Evolutionary conservation across 2,113 vertebrate genomes (phyloP), one percentile per base, ranked within the genome.

Genomic region (Paradoxurus hermaphroditus): DNA sequence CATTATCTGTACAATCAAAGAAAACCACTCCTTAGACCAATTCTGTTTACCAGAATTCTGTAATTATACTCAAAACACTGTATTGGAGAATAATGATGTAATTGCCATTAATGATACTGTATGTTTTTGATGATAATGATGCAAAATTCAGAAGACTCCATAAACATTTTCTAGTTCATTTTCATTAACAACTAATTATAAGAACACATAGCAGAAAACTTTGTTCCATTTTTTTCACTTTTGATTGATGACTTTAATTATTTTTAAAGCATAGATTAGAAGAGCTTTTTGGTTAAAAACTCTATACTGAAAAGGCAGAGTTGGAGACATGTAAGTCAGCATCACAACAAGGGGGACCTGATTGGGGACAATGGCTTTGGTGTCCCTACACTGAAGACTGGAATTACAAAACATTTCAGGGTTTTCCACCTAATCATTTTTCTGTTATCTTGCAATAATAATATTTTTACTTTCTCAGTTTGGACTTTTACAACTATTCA

Each of bases 1-100:
- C 0, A 13, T 59, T 92, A 72, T 39, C 10, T 85, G 44, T 96
- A 91, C 27, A 97, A 95, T 97, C 68, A 97, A 31, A 51, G 88
- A 93, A 96, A 93, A 65, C 1, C 3, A 59, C 39, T 91, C 41
- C 88, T 97, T 93, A 96, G 25, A n/a, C 67, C 86, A 90, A 72
- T 88, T 70, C 7, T 78, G 0, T 89, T 97, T 96, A 78, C 15
- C 25, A 51, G 31, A 87, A 91, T 90, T 97, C 89, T 81, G 1
- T 72, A 87, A 73, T 85, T 51, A 91, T 91, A 41, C 3, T 31
- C 11, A n/a, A 49, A 7, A 31, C 44, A 3, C 23, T 89, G 86
- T 16, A 96, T 16, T 67, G 78, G 44, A 93, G 39, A 89, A 67
- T 53, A 82, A 39, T 41, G 70, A 88, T 49, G 5, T 56, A 79